Conservation (phyloP, 2,888 invertebrate genomes). For the Deladenus siricidicola region DNA sequence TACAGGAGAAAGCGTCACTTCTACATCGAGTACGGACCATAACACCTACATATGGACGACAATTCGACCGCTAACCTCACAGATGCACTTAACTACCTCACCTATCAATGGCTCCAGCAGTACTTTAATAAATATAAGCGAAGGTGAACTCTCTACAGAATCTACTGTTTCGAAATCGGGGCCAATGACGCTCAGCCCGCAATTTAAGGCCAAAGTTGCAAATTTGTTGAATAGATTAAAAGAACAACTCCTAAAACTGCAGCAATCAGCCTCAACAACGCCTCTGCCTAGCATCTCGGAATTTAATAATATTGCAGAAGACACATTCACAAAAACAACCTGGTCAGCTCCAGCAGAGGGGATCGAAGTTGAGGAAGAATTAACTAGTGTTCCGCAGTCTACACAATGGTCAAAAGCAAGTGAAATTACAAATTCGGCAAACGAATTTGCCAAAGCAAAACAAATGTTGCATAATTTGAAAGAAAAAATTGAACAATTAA, state of each 20-base stretch:
- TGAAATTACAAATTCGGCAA: neutral
- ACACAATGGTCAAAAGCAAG: neutral
- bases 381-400: neutral
- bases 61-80: too few species aligned
- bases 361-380: too few species aligned
- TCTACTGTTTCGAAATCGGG: too few species aligned
- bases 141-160: too few species aligned
- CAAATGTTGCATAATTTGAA: neutral
- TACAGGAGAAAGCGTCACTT: too few species aligned
- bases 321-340: neutral
- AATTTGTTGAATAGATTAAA: conserved; percentile 19
- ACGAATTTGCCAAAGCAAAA: neutral
- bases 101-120: too few species aligned
- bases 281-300: neutral
- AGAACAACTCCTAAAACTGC: conserved; percentile 10
- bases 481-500: neutral
- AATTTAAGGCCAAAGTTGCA: conserved; percentile 15
- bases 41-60: too few species aligned
- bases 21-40: too few species aligned
- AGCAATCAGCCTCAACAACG: conserved; percentile 1
- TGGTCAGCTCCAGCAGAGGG: neutral
- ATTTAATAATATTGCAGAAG: neutral
- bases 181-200: conserved; percentile 11
- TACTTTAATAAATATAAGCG: too few species aligned
- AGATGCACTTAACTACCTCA: too few species aligned